Evolutionary conservation across 1,140 invertebrate species (phyloP).

Genomic region (Aphis gossypii): DNA sequence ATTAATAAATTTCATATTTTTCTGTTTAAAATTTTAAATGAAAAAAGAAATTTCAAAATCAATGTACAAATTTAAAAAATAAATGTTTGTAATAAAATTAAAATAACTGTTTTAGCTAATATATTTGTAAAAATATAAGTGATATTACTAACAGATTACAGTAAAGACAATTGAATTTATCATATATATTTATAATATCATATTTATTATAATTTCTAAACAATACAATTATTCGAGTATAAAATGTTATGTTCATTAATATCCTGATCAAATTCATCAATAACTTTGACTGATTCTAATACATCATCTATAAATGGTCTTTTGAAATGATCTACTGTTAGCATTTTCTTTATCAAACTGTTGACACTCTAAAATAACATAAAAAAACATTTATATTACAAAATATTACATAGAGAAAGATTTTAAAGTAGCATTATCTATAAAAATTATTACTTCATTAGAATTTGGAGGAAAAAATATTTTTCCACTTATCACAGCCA

Average conservation of each 20-base stretch:
- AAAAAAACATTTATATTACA: neutral
- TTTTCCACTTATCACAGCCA: constrained; percentile 83
- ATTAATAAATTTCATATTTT: neutral
- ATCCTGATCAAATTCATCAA: constrained; percentile 41
- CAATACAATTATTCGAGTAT: neutral
- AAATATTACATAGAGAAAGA: neutral
- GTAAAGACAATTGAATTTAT: neutral
- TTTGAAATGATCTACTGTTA: constrained; percentile 79
- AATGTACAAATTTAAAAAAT: neutral
- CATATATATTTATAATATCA: too few relatives aligned
- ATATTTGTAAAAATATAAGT: neutral
- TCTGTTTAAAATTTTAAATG: neutral
- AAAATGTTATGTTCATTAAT: constrained; percentile 14
- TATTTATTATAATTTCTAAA: neutral
- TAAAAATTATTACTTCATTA: constrained; percentile 67
- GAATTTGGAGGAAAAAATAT: constrained; percentile 76
- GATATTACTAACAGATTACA: neutral
- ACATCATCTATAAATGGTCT: constrained; percentile 77
- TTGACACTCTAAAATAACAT: constrained; percentile 69
- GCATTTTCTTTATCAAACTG: constrained; percentile 74
- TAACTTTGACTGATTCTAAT: neutral
- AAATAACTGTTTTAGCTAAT: neutral
- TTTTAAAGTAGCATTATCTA: neutral
- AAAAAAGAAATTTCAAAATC: neutral
- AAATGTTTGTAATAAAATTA: neutral